Evolutionary conservation across 2,113 vertebrate species (phyloP), one percentile per base, ranked within the genome.

Genomic region (Rissa tridactyla): DNA sequence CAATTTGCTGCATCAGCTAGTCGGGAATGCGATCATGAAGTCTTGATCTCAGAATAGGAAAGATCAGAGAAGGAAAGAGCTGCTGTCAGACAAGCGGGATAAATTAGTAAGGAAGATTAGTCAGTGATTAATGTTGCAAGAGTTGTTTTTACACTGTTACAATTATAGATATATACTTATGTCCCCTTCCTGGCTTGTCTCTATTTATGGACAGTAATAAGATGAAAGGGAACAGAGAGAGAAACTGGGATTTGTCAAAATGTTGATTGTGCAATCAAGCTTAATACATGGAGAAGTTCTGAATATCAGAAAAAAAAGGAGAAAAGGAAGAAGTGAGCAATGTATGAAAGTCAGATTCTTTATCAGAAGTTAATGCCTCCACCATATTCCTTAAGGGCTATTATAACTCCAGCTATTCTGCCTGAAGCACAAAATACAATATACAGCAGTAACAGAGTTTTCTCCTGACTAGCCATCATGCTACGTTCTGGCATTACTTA

Each of bases 111-210:
- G 91, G 62, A 92, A 96, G 92, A 96, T 97, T 92, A 95, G 88
- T 87, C 95, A 92, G 92, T 96, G 95, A 96, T 97, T 97, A 97
- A 96, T 79, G 79, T 95, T 97, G 96, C 89, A 89, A 96, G 88
- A 82, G 94, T 91, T 94, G 91, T 89, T 95, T 97, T 88, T 94
- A 84, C 82, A 40, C 91, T 57, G 91, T 61, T 92, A 94, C 77
- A 96, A 82, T 96, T 96, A 96, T 94, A 97, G 97, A 88, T 94
- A 79, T 85, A 95, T 42, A 79, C 92, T 97, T 96, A 95, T 97
- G 86, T 91, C 44, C 81, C 34, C 91, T 94, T 96, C 97, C 96
- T 94, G 88, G 32, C 44, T 86, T 94, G 86, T 46, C 80, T 96
- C 95, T 97, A 96, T 96, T 96, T 97, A 94, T 92, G 95, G 91